These are phyloP conservation scores for Pseudomugil gertrudae DNA, from an alignment of 2,797 vertebrate species.

Conservation along the genomic window DNA sequence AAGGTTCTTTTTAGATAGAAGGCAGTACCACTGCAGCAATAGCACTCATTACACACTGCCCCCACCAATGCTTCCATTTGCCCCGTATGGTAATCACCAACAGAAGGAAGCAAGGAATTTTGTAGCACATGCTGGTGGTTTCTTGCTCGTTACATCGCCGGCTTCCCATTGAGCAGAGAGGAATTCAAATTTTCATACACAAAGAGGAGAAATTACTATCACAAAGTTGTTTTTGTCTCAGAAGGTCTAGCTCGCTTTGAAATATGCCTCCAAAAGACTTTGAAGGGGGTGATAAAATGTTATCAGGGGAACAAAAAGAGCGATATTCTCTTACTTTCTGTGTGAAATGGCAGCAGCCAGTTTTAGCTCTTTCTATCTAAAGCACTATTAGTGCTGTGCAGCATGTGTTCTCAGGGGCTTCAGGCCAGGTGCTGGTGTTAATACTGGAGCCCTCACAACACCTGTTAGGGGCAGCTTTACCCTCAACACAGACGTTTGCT, in stretches of 20 bases:
- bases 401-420: slow-evolving; percentile 69
- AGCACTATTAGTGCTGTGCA: slow-evolving; percentile 70
- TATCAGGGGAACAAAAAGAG: slow-evolving; percentile 61
- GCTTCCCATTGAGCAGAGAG: slow-evolving; percentile 66
- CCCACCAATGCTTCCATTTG: slow-evolving; percentile 27
- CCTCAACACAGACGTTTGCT: slow-evolving; percentile 41
- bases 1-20: slow-evolving; percentile 60
- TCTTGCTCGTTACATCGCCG: slow-evolving; percentile 72
- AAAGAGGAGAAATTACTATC: slow-evolving; percentile 51
- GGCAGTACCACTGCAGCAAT: slow-evolving; percentile 65
- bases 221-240: slow-evolving; percentile 53
- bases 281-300: slow-evolving; percentile 68
- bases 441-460: slow-evolving; percentile 68
- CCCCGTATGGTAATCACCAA: slow-evolving; percentile 73
- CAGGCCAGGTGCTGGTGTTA: slow-evolving; percentile 76
- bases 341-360: slow-evolving; percentile 63
- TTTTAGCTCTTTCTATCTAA: slow-evolving; percentile 63
- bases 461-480: slow-evolving; percentile 66
- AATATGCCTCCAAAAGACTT: slow-evolving; percentile 57
- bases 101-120: slow-evolving; percentile 78
- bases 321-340: slow-evolving; percentile 39
- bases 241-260: slow-evolving; percentile 66
- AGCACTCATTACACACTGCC: slow-evolving; percentile 67
- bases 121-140: slow-evolving; percentile 76
- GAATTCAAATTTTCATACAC: slow-evolving; percentile 75